phyloP scores from a whole-genome alignment of 2,113 vertebrate species.

The Clinocottus analis region DNA sequence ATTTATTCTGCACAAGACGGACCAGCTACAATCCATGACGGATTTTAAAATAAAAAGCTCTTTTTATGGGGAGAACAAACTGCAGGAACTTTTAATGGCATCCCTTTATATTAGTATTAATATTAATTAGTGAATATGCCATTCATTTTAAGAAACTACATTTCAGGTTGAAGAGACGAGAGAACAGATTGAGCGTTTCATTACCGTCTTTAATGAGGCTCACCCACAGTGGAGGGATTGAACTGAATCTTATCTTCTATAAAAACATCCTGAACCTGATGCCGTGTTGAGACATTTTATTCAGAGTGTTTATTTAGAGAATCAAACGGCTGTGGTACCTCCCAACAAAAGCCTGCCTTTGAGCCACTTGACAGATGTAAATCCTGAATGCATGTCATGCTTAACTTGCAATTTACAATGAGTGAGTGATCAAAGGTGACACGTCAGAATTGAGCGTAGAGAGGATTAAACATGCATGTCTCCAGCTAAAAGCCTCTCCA shows the following conservation, averaged over 20 bases:
- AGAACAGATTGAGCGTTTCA: constrained; percentile 17
- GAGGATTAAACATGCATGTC: constrained; percentile 32
- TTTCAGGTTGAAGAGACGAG: constrained; percentile 6
- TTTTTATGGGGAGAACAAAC: background rate
- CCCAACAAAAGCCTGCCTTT: background rate
- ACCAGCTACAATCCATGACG: background rate
- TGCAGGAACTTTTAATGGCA: background rate
- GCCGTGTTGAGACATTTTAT: background rate
- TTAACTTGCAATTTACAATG: constrained; percentile 38
- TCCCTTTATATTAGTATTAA: constrained; percentile 10
- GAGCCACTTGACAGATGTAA: constrained; percentile 16
- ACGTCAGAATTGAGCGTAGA: constrained; percentile 9
- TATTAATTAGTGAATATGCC: constrained; percentile 7
- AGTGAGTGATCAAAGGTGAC: constrained; percentile 38
- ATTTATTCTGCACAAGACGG: constrained; percentile 27
- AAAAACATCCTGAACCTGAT: background rate
- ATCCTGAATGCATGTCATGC: constrained; percentile 33
- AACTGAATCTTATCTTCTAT: background rate
- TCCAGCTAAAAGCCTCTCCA: constrained; percentile 11
- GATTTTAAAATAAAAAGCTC: constrained; percentile 3
- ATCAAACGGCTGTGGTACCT: background rate
- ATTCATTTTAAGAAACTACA: constrained; percentile 15
- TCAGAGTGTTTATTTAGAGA: background rate
- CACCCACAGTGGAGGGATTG: background rate
- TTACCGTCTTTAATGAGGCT: constrained; percentile 6